Evolutionary conservation across 2,888 invertebrate genomes (phyloP).

Genomic region (Ormyrus nitidulus): DNA sequence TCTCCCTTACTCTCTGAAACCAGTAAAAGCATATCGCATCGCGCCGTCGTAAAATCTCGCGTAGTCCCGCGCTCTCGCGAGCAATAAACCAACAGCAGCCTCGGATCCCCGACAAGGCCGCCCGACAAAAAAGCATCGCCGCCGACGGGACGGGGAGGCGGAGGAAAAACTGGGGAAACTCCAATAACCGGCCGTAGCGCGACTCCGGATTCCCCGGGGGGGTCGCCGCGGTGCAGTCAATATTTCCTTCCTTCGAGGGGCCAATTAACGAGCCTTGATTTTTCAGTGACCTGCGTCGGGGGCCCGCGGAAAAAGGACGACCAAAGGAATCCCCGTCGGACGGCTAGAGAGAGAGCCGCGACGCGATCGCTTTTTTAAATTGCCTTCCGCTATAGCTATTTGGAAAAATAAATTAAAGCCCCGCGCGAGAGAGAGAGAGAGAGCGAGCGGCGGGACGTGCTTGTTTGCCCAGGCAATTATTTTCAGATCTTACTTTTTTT

Average conservation of each 20-base stretch:
- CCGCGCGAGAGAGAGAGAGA: too few species aligned
- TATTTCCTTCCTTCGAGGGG: constrained; percentile 5
- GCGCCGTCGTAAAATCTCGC: constrained; percentile 40
- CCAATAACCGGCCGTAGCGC: constrained; percentile 19
- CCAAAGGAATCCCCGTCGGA: too few species aligned
- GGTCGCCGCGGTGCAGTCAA: neutral
- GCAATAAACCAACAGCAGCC: constrained; percentile 42
- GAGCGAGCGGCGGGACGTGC: too few species aligned
- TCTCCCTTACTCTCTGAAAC: constrained; percentile 17
- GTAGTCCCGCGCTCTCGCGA: neutral
- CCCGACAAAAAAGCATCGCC: neutral
- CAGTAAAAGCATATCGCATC: constrained; percentile 45
- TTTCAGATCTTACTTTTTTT: too few species aligned
- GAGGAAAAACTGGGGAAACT: constrained; percentile 4
- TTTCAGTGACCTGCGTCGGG: neutral
- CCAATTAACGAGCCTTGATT: constrained; percentile 28
- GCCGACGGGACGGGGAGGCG: neutral
- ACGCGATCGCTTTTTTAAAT: too few species aligned
- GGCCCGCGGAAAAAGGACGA: too few species aligned
- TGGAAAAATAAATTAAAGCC: neutral
- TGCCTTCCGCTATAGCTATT: neutral
- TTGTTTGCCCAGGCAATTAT: too few species aligned
- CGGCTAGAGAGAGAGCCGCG: neutral
- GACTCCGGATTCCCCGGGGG: neutral
- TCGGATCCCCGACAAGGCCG: neutral